These are phyloP conservation scores for Coleophora flavipennella DNA, from an alignment of 2,888 invertebrate species.

Conservation along the genomic window DNA sequence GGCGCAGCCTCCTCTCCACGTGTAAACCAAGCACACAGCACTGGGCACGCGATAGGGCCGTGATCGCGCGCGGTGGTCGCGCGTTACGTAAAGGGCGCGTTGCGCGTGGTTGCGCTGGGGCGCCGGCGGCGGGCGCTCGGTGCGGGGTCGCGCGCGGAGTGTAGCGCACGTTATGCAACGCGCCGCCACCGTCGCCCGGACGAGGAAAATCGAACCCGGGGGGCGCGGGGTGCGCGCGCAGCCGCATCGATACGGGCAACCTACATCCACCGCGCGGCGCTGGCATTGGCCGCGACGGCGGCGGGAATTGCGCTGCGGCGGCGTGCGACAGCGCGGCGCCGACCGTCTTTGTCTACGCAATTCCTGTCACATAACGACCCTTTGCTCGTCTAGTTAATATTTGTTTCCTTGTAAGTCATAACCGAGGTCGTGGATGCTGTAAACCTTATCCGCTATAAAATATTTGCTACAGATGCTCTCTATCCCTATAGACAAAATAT, in stretches of 20 bases:
- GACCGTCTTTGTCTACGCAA: neutral
- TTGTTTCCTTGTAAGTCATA: too few species aligned
- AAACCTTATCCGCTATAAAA: too few species aligned
- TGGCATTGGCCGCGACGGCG: constrained; percentile 4
- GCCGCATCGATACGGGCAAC: constrained; percentile 41
- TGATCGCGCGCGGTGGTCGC: constrained; percentile 47
- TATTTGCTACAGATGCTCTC: too few species aligned
- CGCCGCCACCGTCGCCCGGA: constrained; percentile 55
- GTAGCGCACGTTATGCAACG: constrained; percentile 67
- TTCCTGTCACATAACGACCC: too few species aligned
- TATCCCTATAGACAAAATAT: too few species aligned
- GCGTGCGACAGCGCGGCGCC: constrained; percentile 1
- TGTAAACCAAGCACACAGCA: constrained; percentile 35
- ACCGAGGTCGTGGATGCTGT: too few species aligned
- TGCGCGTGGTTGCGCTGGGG: constrained; percentile 42
- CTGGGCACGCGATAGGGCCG: constrained; percentile 40
- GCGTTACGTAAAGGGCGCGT: constrained; percentile 68
- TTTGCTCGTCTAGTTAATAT: too few species aligned
- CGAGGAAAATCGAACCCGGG: constrained; percentile 56
- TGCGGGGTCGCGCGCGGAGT: constrained; percentile 68
- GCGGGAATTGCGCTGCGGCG: neutral
- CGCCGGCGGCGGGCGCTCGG: constrained; percentile 61
- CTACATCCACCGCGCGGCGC: constrained; percentile 19
- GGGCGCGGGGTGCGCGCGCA: constrained; percentile 59
- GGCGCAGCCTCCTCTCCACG: constrained; percentile 28